Base-by-base conservation (phyloP, 2,113 vertebrate genomes). In the Genyomyrus donnyi region DNA sequence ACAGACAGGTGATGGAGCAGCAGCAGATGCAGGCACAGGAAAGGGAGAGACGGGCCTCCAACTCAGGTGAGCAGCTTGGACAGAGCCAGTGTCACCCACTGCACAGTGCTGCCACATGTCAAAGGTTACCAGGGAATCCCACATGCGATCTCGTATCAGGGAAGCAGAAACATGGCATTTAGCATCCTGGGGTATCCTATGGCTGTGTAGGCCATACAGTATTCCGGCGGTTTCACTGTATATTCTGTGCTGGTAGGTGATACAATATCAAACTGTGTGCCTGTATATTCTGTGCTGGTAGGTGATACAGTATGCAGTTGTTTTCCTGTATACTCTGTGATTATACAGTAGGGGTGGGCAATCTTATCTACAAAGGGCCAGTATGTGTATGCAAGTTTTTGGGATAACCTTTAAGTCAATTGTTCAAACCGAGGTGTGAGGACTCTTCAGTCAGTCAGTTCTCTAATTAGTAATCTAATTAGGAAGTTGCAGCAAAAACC, bases 1-100 rank as follows among this genome's bases (percentile, higher is more conserved):
- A 35, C 92, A 99, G 98, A 95, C 98, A 98, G 95, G 96, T 98
- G 95, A 98, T 97, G 96, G 96, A 97, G 92, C 96, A 97, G 92
- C 96, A 96, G 93, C 96, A 96, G 93, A 95, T 97, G 93, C 96
- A 96, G 93, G 95, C 94, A 6, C 98, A 99, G 93, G 97, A 99
- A 92, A 95, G 99, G 92, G 98, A 99, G 95, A 97, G 97, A 93
- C 97, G 97, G 92, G 95, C 97, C 31, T 99, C 98, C 45, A 97
- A 97, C 94, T 97, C 98, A 97, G 98, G 98, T 97, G 53, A 89
- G 77, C 83, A 84, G 70, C 27, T 49, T n/a, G 35, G 48, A 87
- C n/a, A 53, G 21, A n/a, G 42, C 24, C 45, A 45, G 21, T 1
- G 45, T 85, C 45, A 48, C 45, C 7, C 39, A 48, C 42, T 46